Evolutionary conservation across 2,888 invertebrate species (phyloP), one percentile per base, ranked within the genome.

Genomic region (Sarcophaga carnaria): DNA sequence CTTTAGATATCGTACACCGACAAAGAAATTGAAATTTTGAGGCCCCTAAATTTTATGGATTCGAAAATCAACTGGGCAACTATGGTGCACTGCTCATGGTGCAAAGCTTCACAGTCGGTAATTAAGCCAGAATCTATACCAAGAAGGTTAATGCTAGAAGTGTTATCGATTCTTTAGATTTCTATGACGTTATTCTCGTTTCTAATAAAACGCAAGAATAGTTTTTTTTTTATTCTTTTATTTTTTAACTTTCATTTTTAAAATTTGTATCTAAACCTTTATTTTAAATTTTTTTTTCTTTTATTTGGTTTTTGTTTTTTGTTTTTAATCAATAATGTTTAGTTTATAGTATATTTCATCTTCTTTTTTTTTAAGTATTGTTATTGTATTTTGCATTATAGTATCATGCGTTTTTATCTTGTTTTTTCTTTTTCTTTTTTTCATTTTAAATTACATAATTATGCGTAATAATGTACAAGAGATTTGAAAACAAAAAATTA

Each of bases 241-340:
- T 70, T 88, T 89, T 90, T 89, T 89, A 92, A 91, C 90, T 91
- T 91, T 91, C 90, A 91, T 91, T 93, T 78, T 92, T 92, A 92
- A 92, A 92, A 93, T 93, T 92, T 93, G 93, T 92, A 93, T 92
- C 92, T 92, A 92, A 92, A 92, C 92, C 92, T 92, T 92, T 93
- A 92, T 93, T 92, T 91, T 92, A 92, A 90, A 90, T 91, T 89
- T 54, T 14, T 14, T 54, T 54, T 54, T 14, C 4, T 54, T 90
- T 91, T 89, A 0, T 91, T 89, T 54, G 0, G 6, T 49, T 54
- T 14, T 4, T 1, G 90, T 91, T 89, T 91, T 54, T 54, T 54
- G 0, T 54, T 90, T 91, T 89, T 90, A 91, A 90, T 79, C 79
- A 80, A 75, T 83, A 83, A 83, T 91, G 12, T 91, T 90, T 88